Percentiles rank a stretch among this genome's conserved stretches.
Evolutionary conservation across 2,797 vertebrate species (phyloP).

Genomic region (Cossypha caffra): DNA sequence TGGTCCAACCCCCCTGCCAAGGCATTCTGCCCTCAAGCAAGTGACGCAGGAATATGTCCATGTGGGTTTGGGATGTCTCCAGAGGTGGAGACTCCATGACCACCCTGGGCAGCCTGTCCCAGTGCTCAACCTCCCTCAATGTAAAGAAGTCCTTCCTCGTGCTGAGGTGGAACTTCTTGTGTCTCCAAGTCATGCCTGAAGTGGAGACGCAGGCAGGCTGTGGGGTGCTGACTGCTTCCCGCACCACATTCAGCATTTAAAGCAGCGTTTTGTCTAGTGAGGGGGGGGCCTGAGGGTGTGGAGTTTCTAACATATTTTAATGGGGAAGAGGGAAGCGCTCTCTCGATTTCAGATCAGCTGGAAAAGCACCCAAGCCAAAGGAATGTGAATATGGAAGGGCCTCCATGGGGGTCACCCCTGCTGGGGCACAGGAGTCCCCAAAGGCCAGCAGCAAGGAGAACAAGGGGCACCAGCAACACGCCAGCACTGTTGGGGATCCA

Average conservation of each 20-base stretch:
- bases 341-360: background rate
- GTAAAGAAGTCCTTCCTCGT: background rate
- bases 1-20: background rate
- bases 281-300: background rate
- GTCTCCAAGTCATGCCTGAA: background rate
- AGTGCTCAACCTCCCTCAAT: background rate
- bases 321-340: background rate
- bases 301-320: background rate
- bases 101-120: background rate
- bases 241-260: rapidly evolving
- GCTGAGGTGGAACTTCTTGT: background rate
- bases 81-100: background rate
- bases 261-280: background rate
- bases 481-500: background rate
- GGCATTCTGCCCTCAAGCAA: background rate
- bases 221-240: no score
- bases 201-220: rapidly evolving
- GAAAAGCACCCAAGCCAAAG: background rate
- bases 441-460: background rate
- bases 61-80: background rate
- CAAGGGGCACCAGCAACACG: rapidly evolving
- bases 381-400: background rate
- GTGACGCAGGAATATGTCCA: background rate
- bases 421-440: background rate
- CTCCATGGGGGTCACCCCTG: background rate